A percentile compares a stretch with the other conserved stretches of the same genome.
Conservation (phyloP, 2,888 invertebrate species). For the Dilophus febrilis region DNA sequence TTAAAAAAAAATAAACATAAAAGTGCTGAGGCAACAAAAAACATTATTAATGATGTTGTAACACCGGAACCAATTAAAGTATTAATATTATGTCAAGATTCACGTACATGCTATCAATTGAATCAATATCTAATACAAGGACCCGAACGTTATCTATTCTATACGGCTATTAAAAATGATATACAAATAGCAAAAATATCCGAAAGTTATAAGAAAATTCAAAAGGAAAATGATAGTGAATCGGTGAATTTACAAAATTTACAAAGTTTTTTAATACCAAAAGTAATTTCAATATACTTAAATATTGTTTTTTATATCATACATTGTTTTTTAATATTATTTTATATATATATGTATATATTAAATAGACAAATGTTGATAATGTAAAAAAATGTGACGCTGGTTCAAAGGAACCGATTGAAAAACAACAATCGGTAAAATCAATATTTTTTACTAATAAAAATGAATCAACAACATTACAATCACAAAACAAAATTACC, state of each 20-base stretch:
- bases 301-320: no score
- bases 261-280: neutral
- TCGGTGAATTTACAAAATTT: neutral
- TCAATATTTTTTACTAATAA: no score
- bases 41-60: no score
- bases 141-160: conserved; percentile 42
- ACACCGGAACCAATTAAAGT: conserved; percentile 40
- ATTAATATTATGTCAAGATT: conserved; percentile 70
- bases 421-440: no score
- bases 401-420: no score
- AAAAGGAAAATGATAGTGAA: conserved; percentile 12
- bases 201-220: conserved; percentile 32
- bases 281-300: neutral
- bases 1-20: conserved; percentile 14
- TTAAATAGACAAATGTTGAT: no score
- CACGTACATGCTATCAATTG: conserved; percentile 64
- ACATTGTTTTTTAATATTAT: no score
- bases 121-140: conserved; percentile 50
- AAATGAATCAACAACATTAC: neutral
- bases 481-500: neutral
- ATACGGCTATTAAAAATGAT: conserved; percentile 41
- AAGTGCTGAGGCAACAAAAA: no score
- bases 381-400: no score
- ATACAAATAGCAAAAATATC: conserved; percentile 39
- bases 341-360: no score